Evolutionary conservation across 2,888 invertebrate species (phyloP).

Genomic region (Trachelus iudaicus): DNA sequence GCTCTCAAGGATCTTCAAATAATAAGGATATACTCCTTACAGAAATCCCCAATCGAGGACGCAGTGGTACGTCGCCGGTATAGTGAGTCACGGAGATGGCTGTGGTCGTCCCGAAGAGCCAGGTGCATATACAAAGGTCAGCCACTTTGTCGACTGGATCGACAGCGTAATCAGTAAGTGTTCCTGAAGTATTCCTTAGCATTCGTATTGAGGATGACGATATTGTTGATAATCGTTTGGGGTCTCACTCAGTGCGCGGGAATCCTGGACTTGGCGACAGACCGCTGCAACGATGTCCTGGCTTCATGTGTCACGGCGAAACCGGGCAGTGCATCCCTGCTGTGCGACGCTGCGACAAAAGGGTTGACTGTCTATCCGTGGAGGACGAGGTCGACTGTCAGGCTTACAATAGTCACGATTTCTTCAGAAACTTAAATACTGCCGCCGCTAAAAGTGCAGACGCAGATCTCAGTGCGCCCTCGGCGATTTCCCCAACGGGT

Average conservation of each 20-base stretch:
- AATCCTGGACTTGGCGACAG: constrained; percentile 29
- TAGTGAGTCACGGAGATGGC: constrained; percentile 89
- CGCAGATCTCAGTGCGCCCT: not conserved
- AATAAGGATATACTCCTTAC: not conserved
- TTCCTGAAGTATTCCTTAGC: not conserved
- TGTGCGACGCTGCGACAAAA: constrained; percentile 76
- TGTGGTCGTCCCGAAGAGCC: constrained; percentile 84
- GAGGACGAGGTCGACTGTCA: constrained; percentile 84
- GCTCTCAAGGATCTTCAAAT: not conserved
- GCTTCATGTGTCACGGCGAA: constrained; percentile 76
- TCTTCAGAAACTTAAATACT: not conserved
- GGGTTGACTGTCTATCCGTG: constrained; percentile 80
- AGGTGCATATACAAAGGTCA: constrained; percentile 85
- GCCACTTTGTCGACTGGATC: constrained; percentile 82
- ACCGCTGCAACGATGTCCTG: constrained; percentile 77
- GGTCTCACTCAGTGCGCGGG: not conserved
- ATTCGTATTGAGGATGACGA: not conserved
- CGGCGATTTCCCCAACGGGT: too few relatives aligned
- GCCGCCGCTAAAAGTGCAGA: not conserved
- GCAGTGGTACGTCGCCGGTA: constrained; percentile 85
- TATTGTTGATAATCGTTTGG: not conserved
- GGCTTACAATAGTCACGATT: not conserved
- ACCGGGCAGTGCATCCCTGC: constrained; percentile 76
- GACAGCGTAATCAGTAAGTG: constrained; percentile 71
- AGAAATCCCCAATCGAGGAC: constrained; percentile 73